Conservation (phyloP, 2,113 vertebrate genomes). For the Rana temporaria region DNA sequence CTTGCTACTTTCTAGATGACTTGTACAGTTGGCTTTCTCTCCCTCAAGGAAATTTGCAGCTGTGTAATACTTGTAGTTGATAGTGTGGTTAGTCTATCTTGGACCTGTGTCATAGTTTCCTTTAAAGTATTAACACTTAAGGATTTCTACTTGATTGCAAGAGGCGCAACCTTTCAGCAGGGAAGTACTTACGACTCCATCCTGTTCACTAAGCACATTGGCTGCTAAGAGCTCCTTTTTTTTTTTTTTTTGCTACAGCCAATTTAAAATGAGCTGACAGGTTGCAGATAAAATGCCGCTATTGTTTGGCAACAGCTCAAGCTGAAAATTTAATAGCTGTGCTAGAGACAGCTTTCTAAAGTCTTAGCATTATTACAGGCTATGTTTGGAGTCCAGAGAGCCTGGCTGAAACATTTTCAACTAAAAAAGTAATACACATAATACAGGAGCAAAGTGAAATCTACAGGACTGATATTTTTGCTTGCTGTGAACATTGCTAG, state of each 20-base stretch:
- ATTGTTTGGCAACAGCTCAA: constrained; percentile 62
- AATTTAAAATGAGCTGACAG: constrained; percentile 68
- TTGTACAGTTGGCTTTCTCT: constrained; percentile 29
- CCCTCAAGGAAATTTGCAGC: constrained; percentile 50
- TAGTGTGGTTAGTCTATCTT: constrained; percentile 53
- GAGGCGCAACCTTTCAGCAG: constrained; percentile 59
- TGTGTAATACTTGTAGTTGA: constrained; percentile 58
- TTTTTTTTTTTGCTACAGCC: constrained; percentile 57
- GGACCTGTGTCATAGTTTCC: constrained; percentile 59
- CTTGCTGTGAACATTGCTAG: too few relatives aligned
- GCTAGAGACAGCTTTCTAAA: constrained; percentile 61
- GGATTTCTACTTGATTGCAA: constrained; percentile 61
- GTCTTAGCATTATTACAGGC: constrained; percentile 61
- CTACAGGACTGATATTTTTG: not conserved
- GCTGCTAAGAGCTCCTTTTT: constrained; percentile 63
- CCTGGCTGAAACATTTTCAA: constrained; percentile 28
- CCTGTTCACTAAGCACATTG: constrained; percentile 64
- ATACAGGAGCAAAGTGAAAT: not conserved
- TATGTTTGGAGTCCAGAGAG: constrained; percentile 57
- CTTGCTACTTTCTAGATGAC: constrained; percentile 42
- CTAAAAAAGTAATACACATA: constrained; percentile 5
- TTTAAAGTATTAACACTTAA: constrained; percentile 57
- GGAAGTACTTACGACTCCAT: constrained; percentile 56
- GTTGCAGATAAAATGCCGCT: constrained; percentile 67
- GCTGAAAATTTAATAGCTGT: constrained; percentile 59